A percentile compares a stretch with the other conserved stretches of the same genome.
These are phyloP conservation scores for Cephus spinipes DNA, from an alignment of 2,888 invertebrate genomes.

Conservation along the genomic window DNA sequence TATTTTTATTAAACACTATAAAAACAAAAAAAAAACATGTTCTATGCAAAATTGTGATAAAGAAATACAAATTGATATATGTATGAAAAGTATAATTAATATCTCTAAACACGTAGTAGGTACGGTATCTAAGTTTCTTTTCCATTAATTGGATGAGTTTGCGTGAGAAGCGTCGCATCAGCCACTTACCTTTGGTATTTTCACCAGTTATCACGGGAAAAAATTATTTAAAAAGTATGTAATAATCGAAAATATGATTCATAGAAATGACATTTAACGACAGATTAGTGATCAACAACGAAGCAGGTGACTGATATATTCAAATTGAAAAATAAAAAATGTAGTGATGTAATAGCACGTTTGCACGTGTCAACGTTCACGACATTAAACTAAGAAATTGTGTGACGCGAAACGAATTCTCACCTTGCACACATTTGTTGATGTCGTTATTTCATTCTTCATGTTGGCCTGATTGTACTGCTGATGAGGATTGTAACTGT, in stretches of 20 bases:
- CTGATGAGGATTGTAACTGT: slow-evolving; percentile 70
- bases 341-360: slow-evolving; percentile 52
- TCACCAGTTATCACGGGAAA: slow-evolving; percentile 31
- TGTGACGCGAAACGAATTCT: slow-evolving; percentile 36
- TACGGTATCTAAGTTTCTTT: not conserved
- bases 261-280: slow-evolving; percentile 15
- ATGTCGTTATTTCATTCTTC: slow-evolving; percentile 69
- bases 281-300: not conserved
- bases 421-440: slow-evolving; percentile 82
- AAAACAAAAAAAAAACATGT: not conserved
- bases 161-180: slow-evolving; percentile 11
- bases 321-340: slow-evolving; percentile 8
- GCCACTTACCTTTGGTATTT: slow-evolving; percentile 46
- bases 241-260: slow-evolving; percentile 1
- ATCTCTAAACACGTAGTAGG: not conserved
- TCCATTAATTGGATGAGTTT: not conserved
- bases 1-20: not conserved
- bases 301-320: slow-evolving; percentile 3
- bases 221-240: slow-evolving; percentile 8
- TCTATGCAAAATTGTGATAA: no score
- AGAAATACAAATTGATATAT: no score
- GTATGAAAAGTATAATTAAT: not conserved
- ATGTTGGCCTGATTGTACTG: slow-evolving; percentile 68
- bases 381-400: not conserved
- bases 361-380: not conserved